Evolutionary conservation across 1,140 invertebrate genomes (phyloP), one percentile per base, ranked within the genome.

Genomic region (Macrotrachela quadricornifera): DNA sequence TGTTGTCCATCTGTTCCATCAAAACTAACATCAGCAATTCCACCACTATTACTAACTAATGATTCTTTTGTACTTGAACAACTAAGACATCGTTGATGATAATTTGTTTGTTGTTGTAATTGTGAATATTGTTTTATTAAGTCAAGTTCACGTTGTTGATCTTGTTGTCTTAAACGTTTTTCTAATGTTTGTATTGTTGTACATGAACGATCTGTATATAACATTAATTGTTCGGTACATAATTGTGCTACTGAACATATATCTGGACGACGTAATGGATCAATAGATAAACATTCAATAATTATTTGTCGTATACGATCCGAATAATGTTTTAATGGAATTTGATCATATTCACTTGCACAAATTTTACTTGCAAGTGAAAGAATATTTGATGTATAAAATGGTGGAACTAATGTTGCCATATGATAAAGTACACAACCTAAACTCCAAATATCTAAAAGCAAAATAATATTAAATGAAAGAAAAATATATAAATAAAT

Each of bases 371-470:
- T 67, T 42, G 64, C 67, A 10, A 71, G 59, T 42, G 63, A 58
- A 14, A 71, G 57, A 64, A 71, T 69, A 10, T 83, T 87, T 51
- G 80, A 80, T 3, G 86, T 88, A 64, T 79, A 82, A 70, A 92
- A 92, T 37, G 88, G 88, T 16, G 87, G 85, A 50, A 78, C 76
- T 1, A 85, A 86, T 6, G 81, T 79, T 58, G 88, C 76, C 57
- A 88, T 71, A 66, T 94, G 86, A 67, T 90, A 94, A 54, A 87
- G 76, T 56, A 94, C 91, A 67, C 88, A 91, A 1, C 85, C 86
- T 0, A 91, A 70, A 3, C 85, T 87, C 85, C 70, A 71, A 13
- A 71, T 53, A 58, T 71, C 70, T 11, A 30, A 30, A 30, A 10
- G 68, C n/a, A 30, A 30, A 30, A 30, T 30, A 8, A 30, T 8